phyloP scores from a whole-genome alignment of 1,140 invertebrate genomes.

The Aphaenogaster floridana region DNA sequence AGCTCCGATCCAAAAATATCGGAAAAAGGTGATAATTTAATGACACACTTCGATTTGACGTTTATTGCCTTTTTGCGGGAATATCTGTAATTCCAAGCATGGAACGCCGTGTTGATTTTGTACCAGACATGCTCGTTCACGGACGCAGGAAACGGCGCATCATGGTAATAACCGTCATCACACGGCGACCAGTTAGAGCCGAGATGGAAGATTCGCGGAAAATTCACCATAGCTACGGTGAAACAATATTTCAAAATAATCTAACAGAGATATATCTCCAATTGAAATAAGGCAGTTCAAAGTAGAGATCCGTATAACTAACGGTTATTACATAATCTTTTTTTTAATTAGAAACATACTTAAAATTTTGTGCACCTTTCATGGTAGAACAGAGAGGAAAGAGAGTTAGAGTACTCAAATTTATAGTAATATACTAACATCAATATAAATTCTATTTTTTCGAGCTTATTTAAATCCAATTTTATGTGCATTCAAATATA shows the following conservation, averaged over 20 bases:
- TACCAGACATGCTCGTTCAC: constrained; percentile 76
- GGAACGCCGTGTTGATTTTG: constrained; percentile 64
- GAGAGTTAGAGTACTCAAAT: background rate
- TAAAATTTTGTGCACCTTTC: background rate
- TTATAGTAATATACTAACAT: background rate
- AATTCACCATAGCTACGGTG: constrained; percentile 51
- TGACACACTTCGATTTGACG: constrained; percentile 56
- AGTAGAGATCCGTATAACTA: background rate
- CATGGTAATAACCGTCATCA: constrained; percentile 86
- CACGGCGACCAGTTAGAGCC: constrained; percentile 82
- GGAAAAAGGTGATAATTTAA: constrained; percentile 49
- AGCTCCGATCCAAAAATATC: constrained; percentile 5
- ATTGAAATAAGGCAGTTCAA: constrained; percentile 42
- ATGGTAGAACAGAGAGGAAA: background rate
- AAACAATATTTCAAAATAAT: constrained; percentile 50
- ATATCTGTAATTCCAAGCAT: constrained; percentile 57
- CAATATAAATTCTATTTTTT: background rate
- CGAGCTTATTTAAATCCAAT: background rate
- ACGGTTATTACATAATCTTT: background rate
- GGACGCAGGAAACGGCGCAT: constrained; percentile 85
- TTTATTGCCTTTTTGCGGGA: constrained; percentile 59
- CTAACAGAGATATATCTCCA: constrained; percentile 26
- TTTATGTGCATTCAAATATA: background rate
- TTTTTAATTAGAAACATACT: background rate
- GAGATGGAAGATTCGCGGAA: constrained; percentile 65